Evolutionary conservation across 2,797 vertebrate species (phyloP), one percentile per base, ranked within the genome.

Genomic region (Cryptoprocta ferox): DNA sequence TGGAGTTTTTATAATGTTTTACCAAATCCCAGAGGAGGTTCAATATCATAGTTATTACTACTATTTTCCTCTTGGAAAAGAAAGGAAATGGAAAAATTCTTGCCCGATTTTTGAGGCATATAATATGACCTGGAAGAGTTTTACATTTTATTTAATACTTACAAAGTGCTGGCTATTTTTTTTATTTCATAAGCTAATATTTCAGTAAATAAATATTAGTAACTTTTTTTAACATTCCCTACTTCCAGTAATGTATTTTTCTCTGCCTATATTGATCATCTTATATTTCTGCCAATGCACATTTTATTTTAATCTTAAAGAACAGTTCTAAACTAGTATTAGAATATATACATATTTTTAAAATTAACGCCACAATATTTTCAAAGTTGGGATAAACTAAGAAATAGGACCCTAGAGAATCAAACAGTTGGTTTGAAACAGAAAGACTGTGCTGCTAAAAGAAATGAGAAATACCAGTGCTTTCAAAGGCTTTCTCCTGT

Each of bases 81-180:
- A 95, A 98, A 97, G 56, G 71, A 96, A 93, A 98, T 81, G 78
- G 96, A 97, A 97, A 97, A 73, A 80, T 82, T 97, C 84, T 95
- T 97, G 37, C 81, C 45, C 0, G 1, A 28, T 68, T 94, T 97
- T 91, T 94, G 88, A 95, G n/a, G 37, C 73, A 97, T 88, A 80
- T 82, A 93, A 78, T 15, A 59, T 92, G 39, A 45, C 12, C 45
- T 95, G 66, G 37, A 70, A 89, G 37, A 90, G 9, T 85, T 94
- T 78, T 89, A 86, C 48, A 91, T 94, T 94, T 93, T 81, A 80
- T 89, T 97, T 94, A 94, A 70, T 70, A 91, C 28, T 78, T 92
- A 42, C 28, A 91, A 86, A 94, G 82, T 76, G 35, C 42, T 95
- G n/a, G 11, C 9, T 91, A 92, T 83, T 56, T 13, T 94, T 96